These are phyloP conservation scores for Gyrodactylus bullatarudis DNA, from an alignment of 1,140 invertebrate species.

Conservation along the genomic window DNA sequence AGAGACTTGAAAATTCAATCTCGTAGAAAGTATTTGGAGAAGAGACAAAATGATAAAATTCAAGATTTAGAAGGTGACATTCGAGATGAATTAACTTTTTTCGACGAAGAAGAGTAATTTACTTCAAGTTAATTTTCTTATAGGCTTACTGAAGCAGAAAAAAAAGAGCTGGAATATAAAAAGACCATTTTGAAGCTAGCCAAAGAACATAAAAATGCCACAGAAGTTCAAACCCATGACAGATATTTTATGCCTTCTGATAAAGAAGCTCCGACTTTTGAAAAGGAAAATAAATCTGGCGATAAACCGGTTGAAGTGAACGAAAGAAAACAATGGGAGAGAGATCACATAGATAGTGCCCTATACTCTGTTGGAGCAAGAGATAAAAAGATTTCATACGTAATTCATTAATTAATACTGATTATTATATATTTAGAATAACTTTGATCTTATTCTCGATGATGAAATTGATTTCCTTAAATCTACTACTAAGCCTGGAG, in stretches of 20 bases:
- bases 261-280: conserved; percentile 22
- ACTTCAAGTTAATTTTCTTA: neutral
- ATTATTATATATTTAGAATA: conserved; percentile 8
- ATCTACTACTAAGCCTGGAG: conserved; percentile 50
- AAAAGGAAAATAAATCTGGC: conserved; percentile 42
- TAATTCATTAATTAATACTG: too few species aligned
- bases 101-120: conserved; percentile 42
- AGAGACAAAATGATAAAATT: conserved; percentile 75
- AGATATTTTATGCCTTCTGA: conserved; percentile 56
- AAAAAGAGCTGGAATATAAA: conserved; percentile 47
- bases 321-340: conserved; percentile 88
- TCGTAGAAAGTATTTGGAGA: conserved; percentile 59
- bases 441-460: conserved; percentile 23
- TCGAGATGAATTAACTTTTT: conserved; percentile 74
- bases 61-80: conserved; percentile 73
- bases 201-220: conserved; percentile 28
- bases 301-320: conserved; percentile 48
- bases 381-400: conserved; percentile 35
- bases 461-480: conserved; percentile 88
- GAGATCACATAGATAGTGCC: conserved; percentile 71
- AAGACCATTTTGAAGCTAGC: conserved; percentile 56
- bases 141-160: conserved; percentile 46
- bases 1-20: conserved; percentile 58
- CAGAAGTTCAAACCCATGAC: conserved; percentile 55
- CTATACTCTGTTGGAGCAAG: conserved; percentile 57